Evolutionary conservation across 2,797 vertebrate species (phyloP), one percentile per base, ranked within the genome.

Genomic region (Tenualosa thibaudeaui): DNA sequence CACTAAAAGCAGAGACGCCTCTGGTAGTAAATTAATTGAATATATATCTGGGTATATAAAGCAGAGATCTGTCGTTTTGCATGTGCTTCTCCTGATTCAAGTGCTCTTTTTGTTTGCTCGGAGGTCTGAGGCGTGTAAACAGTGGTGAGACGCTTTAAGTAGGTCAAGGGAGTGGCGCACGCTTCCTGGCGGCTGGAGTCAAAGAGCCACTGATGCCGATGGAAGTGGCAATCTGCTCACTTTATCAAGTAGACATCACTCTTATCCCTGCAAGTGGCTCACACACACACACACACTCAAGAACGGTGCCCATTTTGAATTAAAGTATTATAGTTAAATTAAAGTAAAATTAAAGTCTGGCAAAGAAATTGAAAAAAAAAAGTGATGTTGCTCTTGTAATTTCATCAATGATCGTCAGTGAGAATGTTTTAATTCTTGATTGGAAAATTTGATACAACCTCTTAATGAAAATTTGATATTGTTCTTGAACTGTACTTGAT

Each of bases 11-110:
- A 88, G 85, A 81, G 83, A 84, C 81, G 90, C 91, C 92, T 89
- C 86, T 89, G 87, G 93, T 90, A 87, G 88, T 89, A 87, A 92
- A 92, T 91, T 89, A 90, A 86, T 86, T 82, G 83, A 83, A 88
- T 17, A 86, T 85, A 15, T 22, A 84, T 81, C 88, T 83, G 15
- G 37, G 8, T 62, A 24, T 62, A 62, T 71, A 40, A 71, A 71
- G 17, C 65, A 40, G 10, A 15, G 31, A 37, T 71, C 65, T 71
- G 65, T 17, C 65, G 5, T 71, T 37, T 17, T 71, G 65, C 65
- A 17, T 71, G 26, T 37, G 13, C 65, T 37, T 71, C 65, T 84
- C 22, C 75, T 24, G n/a, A 24, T 62, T 46, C 53, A 26, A 75
- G 54, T 56, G 15, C 31, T 19, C 65, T 83, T 81, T 8, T 84